Evolutionary conservation across 2,888 invertebrate genomes (phyloP).

Genomic region (Coelopa pilipes): DNA sequence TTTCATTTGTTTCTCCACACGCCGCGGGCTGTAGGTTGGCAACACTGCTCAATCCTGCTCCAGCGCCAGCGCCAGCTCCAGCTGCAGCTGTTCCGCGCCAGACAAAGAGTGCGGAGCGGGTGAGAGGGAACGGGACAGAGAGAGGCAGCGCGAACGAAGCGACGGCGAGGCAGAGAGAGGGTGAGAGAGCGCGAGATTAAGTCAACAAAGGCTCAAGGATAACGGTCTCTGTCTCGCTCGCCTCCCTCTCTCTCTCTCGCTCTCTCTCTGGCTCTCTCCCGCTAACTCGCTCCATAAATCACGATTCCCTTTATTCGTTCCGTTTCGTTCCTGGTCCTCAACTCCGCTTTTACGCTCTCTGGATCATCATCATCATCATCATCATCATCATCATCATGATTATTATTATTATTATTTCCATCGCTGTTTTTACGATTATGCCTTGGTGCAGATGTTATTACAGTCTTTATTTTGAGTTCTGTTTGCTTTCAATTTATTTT

Average conservation of each 20-base stretch:
- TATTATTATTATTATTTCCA: background rate
- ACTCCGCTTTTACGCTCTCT: background rate
- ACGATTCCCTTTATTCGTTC: background rate
- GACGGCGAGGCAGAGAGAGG: too few relatives aligned
- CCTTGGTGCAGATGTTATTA: background rate
- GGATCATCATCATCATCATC: background rate
- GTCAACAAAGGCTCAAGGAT: too few relatives aligned
- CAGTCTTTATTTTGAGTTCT: background rate
- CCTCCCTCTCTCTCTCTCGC: background rate
- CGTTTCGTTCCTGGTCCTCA: background rate
- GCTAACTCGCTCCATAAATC: background rate
- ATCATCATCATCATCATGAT: background rate
- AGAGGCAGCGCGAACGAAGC: too few relatives aligned
- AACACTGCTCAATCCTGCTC: background rate
- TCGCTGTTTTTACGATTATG: too few relatives aligned
- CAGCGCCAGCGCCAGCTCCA: too few relatives aligned
- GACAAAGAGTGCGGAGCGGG: too few relatives aligned
- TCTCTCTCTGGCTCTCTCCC: background rate
- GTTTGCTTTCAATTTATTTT: background rate
- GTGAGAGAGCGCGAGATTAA: too few relatives aligned
- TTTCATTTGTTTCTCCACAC: background rate
- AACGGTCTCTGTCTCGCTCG: background rate
- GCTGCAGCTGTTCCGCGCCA: too few relatives aligned
- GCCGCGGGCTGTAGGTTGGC: constrained; percentile 10
- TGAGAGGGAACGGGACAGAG: too few relatives aligned